Percentiles rank a stretch among this genome's conserved stretches.
These are phyloP conservation scores for Helarctos malayanus DNA, from an alignment of 2,797 vertebrate genomes.

Conservation along the genomic window DNA sequence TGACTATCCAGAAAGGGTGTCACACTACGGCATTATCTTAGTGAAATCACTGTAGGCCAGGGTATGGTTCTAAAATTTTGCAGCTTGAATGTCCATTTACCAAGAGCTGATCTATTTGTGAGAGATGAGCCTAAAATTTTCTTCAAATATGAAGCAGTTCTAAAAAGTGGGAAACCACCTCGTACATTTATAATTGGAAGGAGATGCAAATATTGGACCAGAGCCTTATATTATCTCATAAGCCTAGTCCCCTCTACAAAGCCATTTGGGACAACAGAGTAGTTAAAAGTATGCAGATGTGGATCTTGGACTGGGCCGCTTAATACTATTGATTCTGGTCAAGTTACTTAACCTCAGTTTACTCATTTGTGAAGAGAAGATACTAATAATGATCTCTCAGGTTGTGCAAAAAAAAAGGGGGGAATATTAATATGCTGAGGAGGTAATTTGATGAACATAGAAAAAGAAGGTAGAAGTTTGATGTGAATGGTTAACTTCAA, in stretches of 20 bases:
- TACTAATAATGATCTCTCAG: not conserved
- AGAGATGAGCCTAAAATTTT: not conserved
- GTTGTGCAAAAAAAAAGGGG: not conserved
- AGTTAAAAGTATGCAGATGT: not conserved
- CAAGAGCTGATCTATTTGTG: slow-evolving; percentile 3
- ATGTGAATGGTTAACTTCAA: not conserved
- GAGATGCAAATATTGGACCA: not conserved
- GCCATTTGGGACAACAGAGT: not conserved
- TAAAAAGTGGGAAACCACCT: not conserved
- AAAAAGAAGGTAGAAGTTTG: not conserved
- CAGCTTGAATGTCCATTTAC: not conserved
- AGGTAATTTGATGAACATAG: not conserved
- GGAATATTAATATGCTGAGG: not conserved
- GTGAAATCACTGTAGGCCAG: not conserved
- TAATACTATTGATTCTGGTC: not conserved
- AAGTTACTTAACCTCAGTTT: not conserved
- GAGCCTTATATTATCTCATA: not conserved
- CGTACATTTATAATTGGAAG: not conserved
- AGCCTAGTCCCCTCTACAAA: not conserved
- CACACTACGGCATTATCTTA: not conserved
- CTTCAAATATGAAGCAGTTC: not conserved
- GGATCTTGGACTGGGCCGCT: not conserved
- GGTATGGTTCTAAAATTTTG: not conserved
- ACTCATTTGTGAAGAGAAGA: not conserved
- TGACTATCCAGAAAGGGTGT: not conserved